Evolutionary conservation across 2,888 invertebrate species (phyloP).

Genomic region (Peribatodes rhomboidaria): DNA sequence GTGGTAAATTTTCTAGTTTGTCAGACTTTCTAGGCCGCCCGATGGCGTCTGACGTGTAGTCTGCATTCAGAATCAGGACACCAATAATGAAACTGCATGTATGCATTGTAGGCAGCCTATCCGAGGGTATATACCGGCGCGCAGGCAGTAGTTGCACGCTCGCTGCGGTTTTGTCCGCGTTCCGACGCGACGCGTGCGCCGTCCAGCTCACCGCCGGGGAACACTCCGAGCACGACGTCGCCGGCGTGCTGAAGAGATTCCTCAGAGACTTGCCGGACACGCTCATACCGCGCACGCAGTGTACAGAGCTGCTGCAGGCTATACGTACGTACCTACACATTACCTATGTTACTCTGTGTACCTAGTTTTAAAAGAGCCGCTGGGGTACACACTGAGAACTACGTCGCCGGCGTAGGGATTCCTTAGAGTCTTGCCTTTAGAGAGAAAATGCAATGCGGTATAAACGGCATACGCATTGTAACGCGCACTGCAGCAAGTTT

Average conservation of each 20-base stretch:
- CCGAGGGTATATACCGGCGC: slow-evolving; percentile 95
- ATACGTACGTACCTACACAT: slow-evolving; percentile 83
- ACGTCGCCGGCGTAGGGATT: no score
- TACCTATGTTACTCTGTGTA: no score
- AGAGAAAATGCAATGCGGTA: no score
- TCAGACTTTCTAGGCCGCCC: no score
- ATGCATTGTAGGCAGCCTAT: slow-evolving; percentile 90
- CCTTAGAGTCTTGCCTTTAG: no score
- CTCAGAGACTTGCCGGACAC: slow-evolving; percentile 96
- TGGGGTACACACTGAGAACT: neutral
- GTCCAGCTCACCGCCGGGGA: slow-evolving; percentile 92
- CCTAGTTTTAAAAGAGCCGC: no score
- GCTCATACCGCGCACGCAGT: slow-evolving; percentile 90
- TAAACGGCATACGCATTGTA: no score
- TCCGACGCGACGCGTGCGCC: slow-evolving; percentile 94
- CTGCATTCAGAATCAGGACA: no score
- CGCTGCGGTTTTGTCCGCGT: slow-evolving; percentile 90
- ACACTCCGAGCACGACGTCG: slow-evolving; percentile 95
- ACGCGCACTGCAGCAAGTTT: no score
- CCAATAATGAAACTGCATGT: no score
- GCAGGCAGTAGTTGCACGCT: slow-evolving; percentile 93
- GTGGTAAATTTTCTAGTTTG: no score
- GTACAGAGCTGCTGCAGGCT: slow-evolving; percentile 89
- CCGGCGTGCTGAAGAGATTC: slow-evolving; percentile 95
- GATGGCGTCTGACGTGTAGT: no score